phyloP scores from a whole-genome alignment of 64 coral and sea anemone genomes.

The Montipora sp. region DNA sequence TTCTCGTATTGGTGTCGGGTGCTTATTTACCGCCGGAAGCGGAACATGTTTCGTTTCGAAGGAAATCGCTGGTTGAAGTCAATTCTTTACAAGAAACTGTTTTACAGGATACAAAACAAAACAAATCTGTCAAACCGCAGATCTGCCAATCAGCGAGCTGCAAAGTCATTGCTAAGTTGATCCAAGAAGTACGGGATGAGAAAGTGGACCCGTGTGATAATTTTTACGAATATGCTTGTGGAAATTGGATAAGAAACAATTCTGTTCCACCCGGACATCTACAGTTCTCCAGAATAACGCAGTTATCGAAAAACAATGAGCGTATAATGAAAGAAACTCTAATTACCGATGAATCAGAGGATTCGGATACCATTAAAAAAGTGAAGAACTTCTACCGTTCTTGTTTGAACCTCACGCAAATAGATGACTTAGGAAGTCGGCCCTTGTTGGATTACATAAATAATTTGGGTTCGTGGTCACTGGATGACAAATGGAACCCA shows the following conservation, averaged over 20 bases:
- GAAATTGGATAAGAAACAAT: constrained; percentile 75
- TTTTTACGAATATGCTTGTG: constrained; percentile 93
- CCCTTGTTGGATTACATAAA: constrained; percentile 74
- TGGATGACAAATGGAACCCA: constrained; percentile 50
- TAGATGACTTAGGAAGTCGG: constrained; percentile 62
- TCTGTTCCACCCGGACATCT: constrained; percentile 66
- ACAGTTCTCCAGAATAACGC: constrained; percentile 83
- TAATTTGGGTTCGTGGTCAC: constrained; percentile 81
- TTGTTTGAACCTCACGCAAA: constrained; percentile 77
- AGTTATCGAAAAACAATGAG: constrained; percentile 90
- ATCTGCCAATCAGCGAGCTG: constrained; percentile 75
- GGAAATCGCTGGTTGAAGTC: constrained; percentile 3
- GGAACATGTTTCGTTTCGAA: constrained; percentile 7
- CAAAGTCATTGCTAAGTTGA: constrained; percentile 60
- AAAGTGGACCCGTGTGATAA: constrained; percentile 79
- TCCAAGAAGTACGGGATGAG: constrained; percentile 63
- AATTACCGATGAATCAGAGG: constrained; percentile 17
- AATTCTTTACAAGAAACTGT: constrained; percentile 11
- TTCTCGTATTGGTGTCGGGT: constrained; percentile 33
- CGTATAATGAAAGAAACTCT: constrained; percentile 63
- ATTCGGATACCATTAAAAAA: constrained; percentile 75
- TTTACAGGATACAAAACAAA: background rate
- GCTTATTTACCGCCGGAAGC: constrained; percentile 18
- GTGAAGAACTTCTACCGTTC: constrained; percentile 94
- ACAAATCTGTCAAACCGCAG: background rate